Evolutionary conservation across 2,888 invertebrate genomes (phyloP), one percentile per base, ranked within the genome.

Genomic region (Cantharis lateralis): DNA sequence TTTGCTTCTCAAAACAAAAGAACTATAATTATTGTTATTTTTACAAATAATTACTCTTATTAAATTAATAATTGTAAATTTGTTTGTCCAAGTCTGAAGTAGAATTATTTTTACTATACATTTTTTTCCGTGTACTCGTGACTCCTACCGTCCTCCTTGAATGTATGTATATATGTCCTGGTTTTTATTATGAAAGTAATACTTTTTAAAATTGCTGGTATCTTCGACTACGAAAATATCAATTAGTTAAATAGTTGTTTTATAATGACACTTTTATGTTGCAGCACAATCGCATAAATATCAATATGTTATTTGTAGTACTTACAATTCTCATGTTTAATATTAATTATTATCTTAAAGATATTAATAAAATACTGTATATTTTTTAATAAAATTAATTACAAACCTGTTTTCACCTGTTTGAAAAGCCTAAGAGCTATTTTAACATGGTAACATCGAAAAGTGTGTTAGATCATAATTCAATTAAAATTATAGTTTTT

Each of bases 401-500:
- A 66, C 13, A 66, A 66, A 66, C 64, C 64, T 15, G 64, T 66
- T 63, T 66, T n/a, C 64, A 20, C 20, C 64, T 66, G 64, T 24
- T 20, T 20, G 24, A 66, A 13, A 66, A 20, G 18, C 20, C 20
- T 20, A 18, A 20, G 64, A 66, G 64, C 64, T 66, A 66, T 66
- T 66, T 66, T 66, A 48, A 66, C 64, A 66, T 66, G 64, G 20
- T 48, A 48, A 48, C 48, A 48, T 48, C n/a, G n/a, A 48, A 48
- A 48, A 48, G 64, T 66, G 64, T 20, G 64, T 66, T 66, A 66
- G 64, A 66, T 66, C 64, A 13, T 66, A 66, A 66, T 66, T 66
- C n/a, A 66, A 66, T 66, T 66, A 66, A 66, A 66, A 66, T 66
- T 66, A 66, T 66, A 66, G 20, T 20, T 66, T 66, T 66, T 66